Conservation (phyloP, 2,113 vertebrate genomes). For the Cyprinodon variegatus region DNA sequence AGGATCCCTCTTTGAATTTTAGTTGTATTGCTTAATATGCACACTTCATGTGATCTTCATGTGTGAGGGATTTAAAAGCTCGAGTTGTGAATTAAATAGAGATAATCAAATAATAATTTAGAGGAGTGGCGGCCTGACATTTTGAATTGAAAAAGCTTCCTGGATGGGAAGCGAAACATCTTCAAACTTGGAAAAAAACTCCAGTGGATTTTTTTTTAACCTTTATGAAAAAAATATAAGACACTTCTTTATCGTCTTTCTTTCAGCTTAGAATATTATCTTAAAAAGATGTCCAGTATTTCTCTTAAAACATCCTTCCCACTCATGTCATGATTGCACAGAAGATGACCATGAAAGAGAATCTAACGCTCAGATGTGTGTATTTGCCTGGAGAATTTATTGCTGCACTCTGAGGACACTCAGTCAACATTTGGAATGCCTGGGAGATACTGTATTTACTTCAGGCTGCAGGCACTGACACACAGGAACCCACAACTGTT, state of each 20-base stretch:
- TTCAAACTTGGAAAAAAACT: too few species aligned
- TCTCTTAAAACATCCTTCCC: conserved; percentile 1
- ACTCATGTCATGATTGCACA: conserved; percentile 32
- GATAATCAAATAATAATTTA: too few species aligned
- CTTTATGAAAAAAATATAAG: neutral
- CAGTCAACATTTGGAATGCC: conserved; percentile 66
- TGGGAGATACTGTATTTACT: conserved; percentile 57
- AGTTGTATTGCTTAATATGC: too few species aligned
- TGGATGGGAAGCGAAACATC: too few species aligned
- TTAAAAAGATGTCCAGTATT: conserved; percentile 35
- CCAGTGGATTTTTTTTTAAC: neutral
- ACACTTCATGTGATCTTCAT: too few species aligned
- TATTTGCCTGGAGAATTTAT: conserved; percentile 48
- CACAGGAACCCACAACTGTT: conserved; percentile 43
- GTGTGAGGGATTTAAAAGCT: too few species aligned
- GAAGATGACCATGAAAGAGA: conserved; percentile 37
- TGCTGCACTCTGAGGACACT: conserved; percentile 42
- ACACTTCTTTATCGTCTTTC: neutral
- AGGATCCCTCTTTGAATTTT: too few species aligned
- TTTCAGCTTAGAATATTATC: neutral
- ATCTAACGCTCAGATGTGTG: conserved; percentile 31
- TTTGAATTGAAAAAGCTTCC: too few species aligned
- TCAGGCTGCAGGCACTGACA: conserved; percentile 45
- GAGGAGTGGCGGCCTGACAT: too few species aligned
- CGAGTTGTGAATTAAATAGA: too few species aligned